phyloP scores from a whole-genome alignment of 1,140 invertebrate genomes.

The Bombus cullumanus region DNA sequence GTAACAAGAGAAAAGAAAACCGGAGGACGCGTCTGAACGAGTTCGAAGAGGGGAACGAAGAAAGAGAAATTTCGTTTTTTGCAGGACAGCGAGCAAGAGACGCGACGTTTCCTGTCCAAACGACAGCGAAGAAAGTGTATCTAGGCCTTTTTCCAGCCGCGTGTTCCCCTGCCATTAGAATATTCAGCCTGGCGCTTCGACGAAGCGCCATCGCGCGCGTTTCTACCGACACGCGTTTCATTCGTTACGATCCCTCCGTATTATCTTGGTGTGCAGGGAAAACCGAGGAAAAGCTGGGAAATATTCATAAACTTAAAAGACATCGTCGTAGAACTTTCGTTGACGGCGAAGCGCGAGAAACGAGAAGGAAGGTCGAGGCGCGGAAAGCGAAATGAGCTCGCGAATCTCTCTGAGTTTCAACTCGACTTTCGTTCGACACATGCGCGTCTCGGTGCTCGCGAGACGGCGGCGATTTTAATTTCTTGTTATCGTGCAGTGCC shows the following conservation, averaged over 20 bases:
- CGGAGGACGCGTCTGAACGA: neutral
- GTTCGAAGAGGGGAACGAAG: neutral
- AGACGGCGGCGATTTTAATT: slow-evolving; percentile 58
- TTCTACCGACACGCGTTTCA: slow-evolving; percentile 25
- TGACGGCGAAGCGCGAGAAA: neutral
- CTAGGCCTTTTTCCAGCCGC: slow-evolving; percentile 30
- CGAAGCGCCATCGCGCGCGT: slow-evolving; percentile 18
- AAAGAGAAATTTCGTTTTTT: slow-evolving; percentile 48
- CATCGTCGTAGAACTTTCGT: too few species aligned
- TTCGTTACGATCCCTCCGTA: neutral
- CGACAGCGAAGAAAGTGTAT: slow-evolving; percentile 62
- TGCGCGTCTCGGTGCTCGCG: neutral
- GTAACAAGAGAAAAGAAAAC: neutral
- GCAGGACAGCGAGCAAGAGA: slow-evolving; percentile 2
- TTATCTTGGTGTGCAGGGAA: rapidly evolving
- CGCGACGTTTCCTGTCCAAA: slow-evolving; percentile 46
- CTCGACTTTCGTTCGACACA: slow-evolving; percentile 22
- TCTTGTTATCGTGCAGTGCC: slow-evolving; percentile 30
- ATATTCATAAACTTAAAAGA: rapidly evolving
- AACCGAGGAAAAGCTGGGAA: rapidly evolving
- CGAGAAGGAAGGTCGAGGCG: neutral
- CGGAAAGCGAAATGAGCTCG: slow-evolving; percentile 31
- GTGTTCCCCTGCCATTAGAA: slow-evolving; percentile 39
- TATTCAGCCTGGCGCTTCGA: slow-evolving; percentile 41
- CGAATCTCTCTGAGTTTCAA: slow-evolving; percentile 3